Percentiles rank a stretch among this genome's conserved stretches.
These are phyloP conservation scores for Drosophila triauraria DNA, from an alignment of 1,140 invertebrate genomes.

Conservation along the genomic window DNA sequence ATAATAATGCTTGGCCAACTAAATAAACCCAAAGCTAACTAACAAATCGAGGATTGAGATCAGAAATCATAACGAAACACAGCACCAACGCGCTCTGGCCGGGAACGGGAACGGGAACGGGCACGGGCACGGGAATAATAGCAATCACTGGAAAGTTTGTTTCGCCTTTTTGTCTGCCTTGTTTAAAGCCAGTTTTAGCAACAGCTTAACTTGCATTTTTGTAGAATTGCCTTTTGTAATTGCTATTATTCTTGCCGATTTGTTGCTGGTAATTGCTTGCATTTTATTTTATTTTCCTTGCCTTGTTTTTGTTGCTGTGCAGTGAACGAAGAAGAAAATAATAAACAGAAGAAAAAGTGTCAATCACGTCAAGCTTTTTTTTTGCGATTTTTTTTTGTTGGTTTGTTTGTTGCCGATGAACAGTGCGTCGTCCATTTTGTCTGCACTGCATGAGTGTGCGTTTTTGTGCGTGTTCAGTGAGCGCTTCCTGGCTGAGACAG, in stretches of 20 bases:
- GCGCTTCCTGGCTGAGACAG: slow-evolving; percentile 13
- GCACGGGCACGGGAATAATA: slow-evolving; percentile 15
- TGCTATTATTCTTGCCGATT: slow-evolving; percentile 21
- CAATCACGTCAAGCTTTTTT: slow-evolving; percentile 7
- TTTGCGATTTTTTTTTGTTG: slow-evolving; percentile 3
- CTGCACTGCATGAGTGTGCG: slow-evolving; percentile 16
- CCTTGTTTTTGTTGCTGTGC: slow-evolving; percentile 16
- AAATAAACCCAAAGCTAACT: slow-evolving; percentile 3
- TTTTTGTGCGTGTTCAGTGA: slow-evolving; percentile 2
- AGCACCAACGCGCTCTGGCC: neutral
- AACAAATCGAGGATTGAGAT: slow-evolving; percentile 11
- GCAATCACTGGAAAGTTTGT: slow-evolving; percentile 3
- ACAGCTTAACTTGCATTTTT: slow-evolving; percentile 8
- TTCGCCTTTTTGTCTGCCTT: neutral
- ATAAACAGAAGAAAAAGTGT: slow-evolving; percentile 16
- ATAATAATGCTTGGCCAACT: slow-evolving; percentile 9
- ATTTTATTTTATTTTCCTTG: slow-evolving; percentile 21
- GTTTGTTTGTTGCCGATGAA: slow-evolving; percentile 1
- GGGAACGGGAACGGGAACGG: slow-evolving; percentile 6
- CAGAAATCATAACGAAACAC: slow-evolving; percentile 13
- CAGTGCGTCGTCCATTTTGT: slow-evolving; percentile 66
- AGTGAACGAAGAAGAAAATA: slow-evolving; percentile 31
- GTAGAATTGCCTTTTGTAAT: slow-evolving; percentile 12
- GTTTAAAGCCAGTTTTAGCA: slow-evolving; percentile 11
- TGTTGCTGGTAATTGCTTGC: slow-evolving; percentile 18